phyloP scores from a whole-genome alignment of 2,113 vertebrate genomes.

The Oriolus oriolus region DNA sequence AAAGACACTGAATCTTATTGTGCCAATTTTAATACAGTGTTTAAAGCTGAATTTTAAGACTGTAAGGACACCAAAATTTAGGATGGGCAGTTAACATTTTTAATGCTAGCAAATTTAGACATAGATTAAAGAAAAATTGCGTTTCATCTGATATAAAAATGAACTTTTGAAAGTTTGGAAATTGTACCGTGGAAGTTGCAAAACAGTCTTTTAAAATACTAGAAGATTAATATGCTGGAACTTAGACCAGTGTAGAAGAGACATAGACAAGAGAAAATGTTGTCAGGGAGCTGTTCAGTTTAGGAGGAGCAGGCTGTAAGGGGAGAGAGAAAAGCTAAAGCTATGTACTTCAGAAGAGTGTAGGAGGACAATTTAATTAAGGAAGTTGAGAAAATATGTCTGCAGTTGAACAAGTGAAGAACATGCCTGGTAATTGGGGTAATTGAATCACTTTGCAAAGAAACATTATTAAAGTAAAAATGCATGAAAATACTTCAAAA shows the following conservation, averaged over 20 bases:
- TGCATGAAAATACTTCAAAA: not conserved
- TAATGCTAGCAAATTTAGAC: not conserved
- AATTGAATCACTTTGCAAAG: not conserved
- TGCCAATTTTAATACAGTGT: not conserved
- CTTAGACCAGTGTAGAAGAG: not conserved
- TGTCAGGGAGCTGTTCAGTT: not conserved
- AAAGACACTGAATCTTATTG: not conserved
- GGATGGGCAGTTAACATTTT: not conserved
- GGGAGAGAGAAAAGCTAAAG: not conserved
- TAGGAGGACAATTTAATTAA: not conserved
- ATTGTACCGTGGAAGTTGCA: not conserved
- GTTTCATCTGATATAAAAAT: not conserved
- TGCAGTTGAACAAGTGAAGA: not conserved
- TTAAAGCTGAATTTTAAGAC: not conserved
- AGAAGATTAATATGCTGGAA: not conserved
- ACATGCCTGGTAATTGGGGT: not conserved
- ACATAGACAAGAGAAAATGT: not conserved
- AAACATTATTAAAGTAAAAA: not conserved
- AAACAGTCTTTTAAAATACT: not conserved
- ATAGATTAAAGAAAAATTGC: not conserved
- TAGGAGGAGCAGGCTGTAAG: not conserved
- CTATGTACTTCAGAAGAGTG: not conserved
- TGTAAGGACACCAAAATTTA: not conserved
- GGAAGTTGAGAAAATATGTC: not conserved
- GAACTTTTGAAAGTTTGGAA: not conserved